Evolutionary conservation across 2,113 vertebrate genomes (phyloP).

Genomic region (Odocoileus hemionus): DNA sequence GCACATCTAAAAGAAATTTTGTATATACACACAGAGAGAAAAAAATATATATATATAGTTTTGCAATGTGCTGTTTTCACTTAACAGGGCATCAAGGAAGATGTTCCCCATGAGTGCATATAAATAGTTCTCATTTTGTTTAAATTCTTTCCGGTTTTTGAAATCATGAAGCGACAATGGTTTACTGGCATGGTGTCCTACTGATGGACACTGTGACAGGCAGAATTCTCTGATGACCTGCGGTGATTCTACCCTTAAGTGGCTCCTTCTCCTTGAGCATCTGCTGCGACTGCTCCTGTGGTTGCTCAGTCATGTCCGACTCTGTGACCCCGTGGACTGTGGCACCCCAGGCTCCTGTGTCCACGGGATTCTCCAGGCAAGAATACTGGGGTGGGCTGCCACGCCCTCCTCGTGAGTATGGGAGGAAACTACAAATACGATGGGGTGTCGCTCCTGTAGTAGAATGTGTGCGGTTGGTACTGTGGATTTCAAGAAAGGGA

Average conservation of each 20-base stretch:
- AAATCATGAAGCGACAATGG: neutral
- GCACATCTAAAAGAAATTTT: neutral
- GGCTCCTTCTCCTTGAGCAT: no score
- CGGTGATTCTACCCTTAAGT: no score
- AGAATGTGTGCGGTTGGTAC: fast-evolving
- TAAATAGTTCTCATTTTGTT: neutral
- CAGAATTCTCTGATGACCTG: no score
- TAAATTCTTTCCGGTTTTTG: neutral
- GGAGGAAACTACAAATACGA: neutral
- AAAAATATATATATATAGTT: neutral
- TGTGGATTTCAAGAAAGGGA: neutral
- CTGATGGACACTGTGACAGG: no score
- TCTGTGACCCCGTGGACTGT: neutral
- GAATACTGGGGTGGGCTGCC: neutral
- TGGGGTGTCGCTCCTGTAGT: neutral
- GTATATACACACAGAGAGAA: neutral
- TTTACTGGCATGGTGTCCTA: no score
- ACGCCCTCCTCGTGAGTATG: no score
- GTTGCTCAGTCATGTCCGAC: neutral
- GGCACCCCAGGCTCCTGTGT: neutral
- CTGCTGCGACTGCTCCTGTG: neutral
- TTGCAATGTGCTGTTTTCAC: neutral
- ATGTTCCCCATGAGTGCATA: no score
- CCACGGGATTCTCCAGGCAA: neutral
- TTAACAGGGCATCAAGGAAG: neutral